Conservation (phyloP, 1,140 invertebrate species). For the Coelopa frigida region DNA sequence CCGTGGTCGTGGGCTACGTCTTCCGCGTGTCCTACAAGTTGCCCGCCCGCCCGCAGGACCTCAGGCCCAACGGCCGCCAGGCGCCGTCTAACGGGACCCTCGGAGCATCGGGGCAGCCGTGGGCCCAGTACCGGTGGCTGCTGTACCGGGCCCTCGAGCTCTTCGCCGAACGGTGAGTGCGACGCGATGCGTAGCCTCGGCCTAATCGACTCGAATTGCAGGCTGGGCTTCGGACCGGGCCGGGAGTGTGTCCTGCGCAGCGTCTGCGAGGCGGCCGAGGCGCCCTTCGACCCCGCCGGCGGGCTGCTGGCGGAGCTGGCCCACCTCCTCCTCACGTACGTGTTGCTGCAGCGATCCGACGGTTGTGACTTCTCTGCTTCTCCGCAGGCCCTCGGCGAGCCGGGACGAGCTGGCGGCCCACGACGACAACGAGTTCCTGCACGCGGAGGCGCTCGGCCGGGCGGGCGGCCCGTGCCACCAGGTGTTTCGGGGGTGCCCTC, state of each 20-base stretch:
- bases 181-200: too few relatives aligned
- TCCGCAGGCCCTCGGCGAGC: constrained; percentile 55
- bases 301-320: constrained; percentile 61
- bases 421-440: constrained; percentile 60
- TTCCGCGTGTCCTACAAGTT: too few relatives aligned
- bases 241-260: constrained; percentile 61
- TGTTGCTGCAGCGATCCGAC: constrained; percentile 1
- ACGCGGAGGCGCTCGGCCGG: constrained; percentile 57
- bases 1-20: too few relatives aligned
- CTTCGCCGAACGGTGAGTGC: too few relatives aligned
- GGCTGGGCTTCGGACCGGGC: too few relatives aligned
- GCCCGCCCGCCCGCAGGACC: too few relatives aligned
- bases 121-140: too few relatives aligned
- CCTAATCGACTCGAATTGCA: too few relatives aligned
- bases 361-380: not conserved
- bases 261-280: constrained; percentile 64
- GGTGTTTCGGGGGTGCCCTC: constrained; percentile 57
- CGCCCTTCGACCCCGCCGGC: constrained; percentile 55
- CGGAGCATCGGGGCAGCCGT: too few relatives aligned
- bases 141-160: too few relatives aligned
- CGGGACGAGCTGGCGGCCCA: constrained; percentile 54
- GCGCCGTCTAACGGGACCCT: too few relatives aligned
- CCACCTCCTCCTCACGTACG: constrained; percentile 62
- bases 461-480: constrained; percentile 49
- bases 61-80: too few relatives aligned